These are phyloP conservation scores for Sylvia atricapilla DNA, from an alignment of 2,113 vertebrate species.

Conservation along the genomic window DNA sequence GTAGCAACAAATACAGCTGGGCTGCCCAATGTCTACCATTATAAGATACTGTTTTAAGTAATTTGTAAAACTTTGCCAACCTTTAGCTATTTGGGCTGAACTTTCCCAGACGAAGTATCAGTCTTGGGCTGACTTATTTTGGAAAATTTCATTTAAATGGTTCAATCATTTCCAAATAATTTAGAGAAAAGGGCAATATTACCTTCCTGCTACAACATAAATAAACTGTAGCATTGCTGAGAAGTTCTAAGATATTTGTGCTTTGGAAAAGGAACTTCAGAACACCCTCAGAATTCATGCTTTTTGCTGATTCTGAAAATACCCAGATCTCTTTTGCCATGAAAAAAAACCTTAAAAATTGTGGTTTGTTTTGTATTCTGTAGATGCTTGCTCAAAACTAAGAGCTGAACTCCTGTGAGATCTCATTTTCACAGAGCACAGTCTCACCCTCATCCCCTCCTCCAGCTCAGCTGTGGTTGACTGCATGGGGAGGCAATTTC, in stretches of 20 bases:
- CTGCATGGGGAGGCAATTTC: neutral
- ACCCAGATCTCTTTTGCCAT: neutral
- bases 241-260: neutral
- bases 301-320: neutral
- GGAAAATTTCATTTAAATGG: neutral
- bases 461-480: neutral
- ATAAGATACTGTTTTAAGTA: neutral
- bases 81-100: slow-evolving; percentile 12
- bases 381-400: neutral
- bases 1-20: neutral
- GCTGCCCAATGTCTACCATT: neutral
- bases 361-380: neutral
- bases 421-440: neutral
- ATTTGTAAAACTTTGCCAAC: slow-evolving; percentile 22
- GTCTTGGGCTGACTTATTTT: slow-evolving; percentile 31
- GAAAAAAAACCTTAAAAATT: neutral
- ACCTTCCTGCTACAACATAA: neutral
- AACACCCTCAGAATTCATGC: neutral
- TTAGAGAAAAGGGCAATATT: neutral
- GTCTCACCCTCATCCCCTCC: neutral
- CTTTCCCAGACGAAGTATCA: slow-evolving; percentile 40
- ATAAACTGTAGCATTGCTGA: neutral
- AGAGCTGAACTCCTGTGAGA: neutral
- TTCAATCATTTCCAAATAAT: neutral
- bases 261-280: neutral